Evolutionary conservation across 1,140 invertebrate species (phyloP).

Genomic region (Hyles euphorbiae): DNA sequence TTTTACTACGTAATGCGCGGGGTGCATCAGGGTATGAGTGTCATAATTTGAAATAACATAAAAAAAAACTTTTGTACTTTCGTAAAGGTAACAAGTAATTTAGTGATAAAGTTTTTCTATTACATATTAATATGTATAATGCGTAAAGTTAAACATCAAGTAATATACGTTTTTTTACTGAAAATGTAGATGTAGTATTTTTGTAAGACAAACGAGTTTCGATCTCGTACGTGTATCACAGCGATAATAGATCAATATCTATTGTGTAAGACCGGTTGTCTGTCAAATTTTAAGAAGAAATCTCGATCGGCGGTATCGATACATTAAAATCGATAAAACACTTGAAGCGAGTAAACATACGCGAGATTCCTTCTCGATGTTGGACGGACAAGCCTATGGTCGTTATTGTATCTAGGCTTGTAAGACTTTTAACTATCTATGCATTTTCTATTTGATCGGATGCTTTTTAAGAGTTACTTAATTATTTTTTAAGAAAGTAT

Average conservation of each 20-base stretch:
- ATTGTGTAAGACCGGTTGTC: slow-evolving; percentile 50
- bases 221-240: slow-evolving; percentile 68
- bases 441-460: slow-evolving; percentile 49
- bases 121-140: slow-evolving; percentile 58
- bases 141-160: slow-evolving; percentile 61
- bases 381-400: slow-evolving; percentile 35
- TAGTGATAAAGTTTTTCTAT: slow-evolving; percentile 65
- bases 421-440: slow-evolving; percentile 45
- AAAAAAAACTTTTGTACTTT: slow-evolving; percentile 68
- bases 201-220: slow-evolving; percentile 60
- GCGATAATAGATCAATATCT: slow-evolving; percentile 59
- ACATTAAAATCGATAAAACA: slow-evolving; percentile 1
- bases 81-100: slow-evolving; percentile 65
- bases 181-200: slow-evolving; percentile 71
- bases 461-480: slow-evolving; percentile 35
- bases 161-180: slow-evolving; percentile 72
- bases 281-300: slow-evolving; percentile 43
- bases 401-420: slow-evolving; percentile 51
- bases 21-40: slow-evolving; percentile 76
- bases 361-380: slow-evolving; percentile 47
- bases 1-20: slow-evolving; percentile 66
- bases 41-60: slow-evolving; percentile 68
- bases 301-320: slow-evolving; percentile 23
- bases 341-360: not conserved
- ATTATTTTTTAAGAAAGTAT: not conserved